Evolutionary conservation across 2,797 vertebrate genomes (phyloP), one percentile per base, ranked within the genome.

Genomic region (Periparus ater): DNA sequence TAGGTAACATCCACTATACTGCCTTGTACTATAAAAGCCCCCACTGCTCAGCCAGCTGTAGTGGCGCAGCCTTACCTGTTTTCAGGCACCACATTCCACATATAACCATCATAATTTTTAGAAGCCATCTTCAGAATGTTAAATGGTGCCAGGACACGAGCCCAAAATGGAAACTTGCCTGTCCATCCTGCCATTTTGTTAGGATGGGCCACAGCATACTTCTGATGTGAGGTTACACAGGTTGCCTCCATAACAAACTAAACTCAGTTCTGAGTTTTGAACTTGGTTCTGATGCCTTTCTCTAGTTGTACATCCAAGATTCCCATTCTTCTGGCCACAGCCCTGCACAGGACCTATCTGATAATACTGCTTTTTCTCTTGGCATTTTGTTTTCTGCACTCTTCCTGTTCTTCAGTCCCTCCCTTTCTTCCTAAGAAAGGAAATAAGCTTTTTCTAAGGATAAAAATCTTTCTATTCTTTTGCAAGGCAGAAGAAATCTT

Each of bases 401-500:
- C 8, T 82, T 71, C 13, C 19, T 77, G 76, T 77, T 66, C 42
- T 81, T 84, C 6, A 13, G 26, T 17, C 13, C 25, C 32, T 77
- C 78, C 21, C 36, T 66, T 50, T 42, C 71, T 70, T 90, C 73
- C 36, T 44, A 30, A 38, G 36, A 76, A 92, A 89, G 72, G 21
- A 70, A 81, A 40, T 84, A 88, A 84, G 76, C 79, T 91, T 88
- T 88, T 80, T 88, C 26, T 76, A 78, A 91, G 73, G 76, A 88
- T 84, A 93, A 91, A 91, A 70, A 78, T 73, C 27, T 66, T 91
- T 27, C 63, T 38, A 48, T 13, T 80, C 9, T 67, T 88, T 68
- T 47, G 42, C 67, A 86, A 96, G 74, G 62, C 85, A 92, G 61
- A 95, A 79, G 57, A 85, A 94, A 87, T 91, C 91, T 85, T 96